Conservation (phyloP, 2,888 invertebrate genomes). For the Sicus ferrugineus region DNA sequence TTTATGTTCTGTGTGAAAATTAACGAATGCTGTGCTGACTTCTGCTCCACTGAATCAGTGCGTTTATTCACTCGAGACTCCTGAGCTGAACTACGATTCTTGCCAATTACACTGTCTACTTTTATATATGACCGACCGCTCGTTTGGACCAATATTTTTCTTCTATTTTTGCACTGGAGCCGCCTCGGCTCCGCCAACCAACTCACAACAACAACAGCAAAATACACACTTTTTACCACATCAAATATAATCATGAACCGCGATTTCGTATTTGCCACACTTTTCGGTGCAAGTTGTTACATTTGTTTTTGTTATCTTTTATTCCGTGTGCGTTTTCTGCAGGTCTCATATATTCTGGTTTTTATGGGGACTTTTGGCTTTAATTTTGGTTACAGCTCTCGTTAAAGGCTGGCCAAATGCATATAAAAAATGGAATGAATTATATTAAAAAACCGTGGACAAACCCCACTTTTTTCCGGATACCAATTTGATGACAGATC, state of each 20-base stretch:
- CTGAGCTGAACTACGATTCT: conserved; percentile 61
- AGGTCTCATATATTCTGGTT: too few species aligned
- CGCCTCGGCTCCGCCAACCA: neutral
- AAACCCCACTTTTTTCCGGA: too few species aligned
- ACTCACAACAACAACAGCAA: neutral
- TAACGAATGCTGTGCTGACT: conserved; percentile 29
- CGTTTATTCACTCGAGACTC: conserved; percentile 55
- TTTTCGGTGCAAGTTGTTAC: too few species aligned
- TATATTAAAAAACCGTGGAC: too few species aligned
- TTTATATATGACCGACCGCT: conserved; percentile 50
- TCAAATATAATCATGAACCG: neutral
- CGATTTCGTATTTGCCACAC: neutral
- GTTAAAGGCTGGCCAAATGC: too few species aligned
- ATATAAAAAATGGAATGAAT: too few species aligned
- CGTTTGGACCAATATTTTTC: conserved; percentile 10
- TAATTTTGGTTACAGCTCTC: too few species aligned
- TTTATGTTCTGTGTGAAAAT: conserved; percentile 37
- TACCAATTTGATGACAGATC: too few species aligned
- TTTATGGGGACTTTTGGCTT: too few species aligned
- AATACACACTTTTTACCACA: neutral
- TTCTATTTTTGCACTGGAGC: conserved; percentile 7
- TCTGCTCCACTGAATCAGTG: conserved; percentile 32
- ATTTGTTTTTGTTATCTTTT: too few species aligned
- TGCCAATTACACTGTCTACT: conserved; percentile 54
- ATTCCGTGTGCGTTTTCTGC: too few species aligned